These are phyloP conservation scores for Spinus olivaceus DNA, from an alignment of 2,797 vertebrate species.

Conservation along the genomic window DNA sequence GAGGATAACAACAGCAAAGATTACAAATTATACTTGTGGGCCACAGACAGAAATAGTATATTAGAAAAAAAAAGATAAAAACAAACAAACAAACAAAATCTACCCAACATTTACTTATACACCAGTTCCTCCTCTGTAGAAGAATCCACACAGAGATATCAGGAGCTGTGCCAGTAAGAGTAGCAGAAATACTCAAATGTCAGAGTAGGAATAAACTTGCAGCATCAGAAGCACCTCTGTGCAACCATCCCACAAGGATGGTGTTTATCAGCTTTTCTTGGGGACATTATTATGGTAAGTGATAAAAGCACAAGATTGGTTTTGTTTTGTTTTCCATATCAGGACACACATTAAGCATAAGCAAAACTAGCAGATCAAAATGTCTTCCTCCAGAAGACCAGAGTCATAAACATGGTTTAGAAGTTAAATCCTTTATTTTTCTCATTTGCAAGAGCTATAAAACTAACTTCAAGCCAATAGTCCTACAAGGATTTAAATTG, in stretches of 20 bases:
- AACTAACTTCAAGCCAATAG: background rate
- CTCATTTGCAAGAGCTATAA: background rate
- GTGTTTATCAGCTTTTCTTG: background rate
- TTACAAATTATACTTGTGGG: background rate
- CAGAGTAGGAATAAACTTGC: background rate
- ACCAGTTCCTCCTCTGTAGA: background rate
- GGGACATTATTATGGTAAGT: background rate
- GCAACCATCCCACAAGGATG: background rate
- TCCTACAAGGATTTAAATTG: background rate
- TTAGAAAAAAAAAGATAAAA: background rate
- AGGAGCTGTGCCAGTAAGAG: background rate
- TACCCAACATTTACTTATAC: background rate
- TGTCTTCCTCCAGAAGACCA: background rate
- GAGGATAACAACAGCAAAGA: background rate
- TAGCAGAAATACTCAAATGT: background rate
- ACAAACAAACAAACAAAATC: background rate
- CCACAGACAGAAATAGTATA: background rate
- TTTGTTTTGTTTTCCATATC: background rate
- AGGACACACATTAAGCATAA: background rate
- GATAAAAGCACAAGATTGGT: background rate
- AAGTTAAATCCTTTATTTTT: background rate
- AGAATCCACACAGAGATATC: background rate
- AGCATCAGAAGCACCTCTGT: background rate
- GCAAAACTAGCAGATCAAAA: background rate
- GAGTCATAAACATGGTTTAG: background rate